Evolutionary conservation across 2,888 invertebrate species (phyloP), one percentile per base, ranked within the genome.

Genomic region (Morinoia aosen): DNA sequence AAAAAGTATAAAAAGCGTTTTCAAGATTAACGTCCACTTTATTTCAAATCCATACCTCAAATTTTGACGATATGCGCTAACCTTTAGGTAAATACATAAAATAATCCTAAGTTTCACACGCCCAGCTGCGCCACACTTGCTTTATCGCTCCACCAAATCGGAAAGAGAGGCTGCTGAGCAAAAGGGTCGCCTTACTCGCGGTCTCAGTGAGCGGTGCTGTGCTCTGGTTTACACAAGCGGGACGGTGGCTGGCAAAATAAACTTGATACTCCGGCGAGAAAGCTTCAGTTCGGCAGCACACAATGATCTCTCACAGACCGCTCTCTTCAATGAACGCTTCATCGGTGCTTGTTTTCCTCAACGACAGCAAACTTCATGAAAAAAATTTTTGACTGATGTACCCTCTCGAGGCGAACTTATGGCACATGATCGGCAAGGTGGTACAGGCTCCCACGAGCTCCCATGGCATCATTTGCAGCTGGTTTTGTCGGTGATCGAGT

Each of bases 211-310:
- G 90, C 40, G 90, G 33, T 48, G 90, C 7, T 88, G 39, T 16
- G 90, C 14, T 14, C 40, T 14, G 12, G 90, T 90, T 90, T 90
- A 40, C 90, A 40, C 90, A 90, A 19, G 90, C 90, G 12, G 39
- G 90, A 90, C 90, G 90, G 48, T 48, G 90, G 90, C 90, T 39
- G 39, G 93, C 57, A 57, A 93, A 93, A 93, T 93, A 93, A 93
- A 93, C 93, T 93, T 93, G 93, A 93, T 93, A 93, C 90, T 90
- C 90, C 39, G 90, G 39, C 90, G 39, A 40, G 48, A 48, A 90
- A 90, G 90, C 90, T 90, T 14, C 12, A 39, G 90, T 39, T 48
- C 12, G 39, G 90, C 90, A 39, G 90, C 48, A 90, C 90, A 90
- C 90, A 40, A 48, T 40, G 90, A 39, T 39, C 90, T 90, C 90